Conservation (phyloP, 2,113 vertebrate genomes). For the Bothrops jararaca region DNA sequence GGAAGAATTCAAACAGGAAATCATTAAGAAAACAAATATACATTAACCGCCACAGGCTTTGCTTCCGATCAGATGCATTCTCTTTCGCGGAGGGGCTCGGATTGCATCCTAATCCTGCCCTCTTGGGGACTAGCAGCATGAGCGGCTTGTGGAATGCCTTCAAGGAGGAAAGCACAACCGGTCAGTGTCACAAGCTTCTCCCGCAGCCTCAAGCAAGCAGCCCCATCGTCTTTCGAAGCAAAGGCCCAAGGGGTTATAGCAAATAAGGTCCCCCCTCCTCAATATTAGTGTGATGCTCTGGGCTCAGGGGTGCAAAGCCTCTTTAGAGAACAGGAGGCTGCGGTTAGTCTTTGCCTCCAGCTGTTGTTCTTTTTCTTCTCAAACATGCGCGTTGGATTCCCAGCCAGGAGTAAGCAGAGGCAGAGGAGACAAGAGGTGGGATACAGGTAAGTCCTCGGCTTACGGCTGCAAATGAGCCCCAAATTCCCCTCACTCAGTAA, state of each 20-base stretch:
- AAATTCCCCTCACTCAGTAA: accelerated
- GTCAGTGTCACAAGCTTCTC: neutral
- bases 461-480: neutral
- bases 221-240: neutral
- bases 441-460: neutral
- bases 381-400: neutral
- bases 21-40: no score
- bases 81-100: neutral
- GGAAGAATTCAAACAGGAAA: no score
- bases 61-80: neutral
- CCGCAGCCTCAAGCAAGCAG: neutral
- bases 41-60: neutral
- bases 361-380: neutral
- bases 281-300: neutral
- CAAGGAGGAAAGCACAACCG: neutral
- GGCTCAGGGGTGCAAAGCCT: neutral
- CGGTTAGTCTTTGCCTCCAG: neutral
- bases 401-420: neutral
- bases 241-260: neutral
- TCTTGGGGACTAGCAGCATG: neutral
- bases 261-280: neutral
- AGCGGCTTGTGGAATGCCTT: neutral
- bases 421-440: accelerated
- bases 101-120: neutral
- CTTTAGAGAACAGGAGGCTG: neutral